These are phyloP conservation scores for Dryobates pubescens DNA, from an alignment of 2,797 vertebrate species.

Conservation along the genomic window DNA sequence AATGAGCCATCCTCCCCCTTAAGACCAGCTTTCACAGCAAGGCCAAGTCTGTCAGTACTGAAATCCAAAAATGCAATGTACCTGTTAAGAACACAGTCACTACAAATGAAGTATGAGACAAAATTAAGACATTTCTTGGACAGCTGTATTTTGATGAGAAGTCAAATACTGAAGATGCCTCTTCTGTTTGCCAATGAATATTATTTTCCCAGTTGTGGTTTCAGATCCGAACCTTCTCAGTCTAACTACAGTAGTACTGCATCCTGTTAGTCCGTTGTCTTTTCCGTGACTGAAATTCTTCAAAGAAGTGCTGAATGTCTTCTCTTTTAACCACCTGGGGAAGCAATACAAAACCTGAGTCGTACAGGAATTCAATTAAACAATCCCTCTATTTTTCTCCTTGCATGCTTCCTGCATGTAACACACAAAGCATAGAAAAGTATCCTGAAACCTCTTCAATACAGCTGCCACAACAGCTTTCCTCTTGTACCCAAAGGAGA, in stretches of 20 bases:
- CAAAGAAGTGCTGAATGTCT: slow-evolving; percentile 85
- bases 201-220: not conserved
- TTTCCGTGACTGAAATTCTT: slow-evolving; percentile 85
- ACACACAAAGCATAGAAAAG: not conserved
- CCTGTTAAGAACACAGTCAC: not conserved
- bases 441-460: not conserved
- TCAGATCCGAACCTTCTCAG: not conserved
- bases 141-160: slow-evolving; percentile 5
- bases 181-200: slow-evolving; percentile 28
- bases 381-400: not conserved
- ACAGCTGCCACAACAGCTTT: not conserved
- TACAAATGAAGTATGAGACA: slow-evolving; percentile 10
- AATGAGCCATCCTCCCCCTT: not conserved
- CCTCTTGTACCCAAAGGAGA: not conserved
- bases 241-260: slow-evolving; percentile 86
- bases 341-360: not conserved
- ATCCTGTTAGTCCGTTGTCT: slow-evolving; percentile 78
- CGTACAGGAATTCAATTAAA: not conserved
- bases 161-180: not conserved
- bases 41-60: not conserved
- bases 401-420: not conserved
- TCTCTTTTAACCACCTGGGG: slow-evolving; percentile 83
- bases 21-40: not conserved
- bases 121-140: not conserved
- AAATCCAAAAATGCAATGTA: not conserved